Percentiles rank a stretch among this genome's conserved stretches.
phyloP scores from a whole-genome alignment of 23 tunicate species.

The Trididemnum nubilum region DNA sequence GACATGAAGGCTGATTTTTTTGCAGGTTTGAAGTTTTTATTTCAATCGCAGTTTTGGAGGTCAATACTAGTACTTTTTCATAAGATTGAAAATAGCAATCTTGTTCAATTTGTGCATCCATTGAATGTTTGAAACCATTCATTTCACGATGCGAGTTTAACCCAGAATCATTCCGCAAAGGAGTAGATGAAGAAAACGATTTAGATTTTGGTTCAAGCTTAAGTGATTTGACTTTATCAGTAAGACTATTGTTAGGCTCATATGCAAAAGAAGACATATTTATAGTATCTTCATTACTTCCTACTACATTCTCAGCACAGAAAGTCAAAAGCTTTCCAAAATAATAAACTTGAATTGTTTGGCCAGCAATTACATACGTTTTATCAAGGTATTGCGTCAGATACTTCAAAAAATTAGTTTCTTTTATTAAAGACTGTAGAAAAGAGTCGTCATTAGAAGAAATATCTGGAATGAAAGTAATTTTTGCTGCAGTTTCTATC shows the following conservation, averaged over 20 bases:
- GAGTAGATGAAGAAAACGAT: slow-evolving; percentile 22
- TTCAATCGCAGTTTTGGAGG: slow-evolving; percentile 26
- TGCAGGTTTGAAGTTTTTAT: not conserved
- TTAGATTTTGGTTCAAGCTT: not conserved
- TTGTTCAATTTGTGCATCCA: not conserved
- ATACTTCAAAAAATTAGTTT: slow-evolving; percentile 1
- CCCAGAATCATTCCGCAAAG: slow-evolving; percentile 9
- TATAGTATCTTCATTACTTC: not conserved
- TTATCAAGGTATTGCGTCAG: slow-evolving; percentile 12
- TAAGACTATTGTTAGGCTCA: not conserved
- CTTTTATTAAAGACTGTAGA: not conserved
- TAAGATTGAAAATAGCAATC: not conserved
- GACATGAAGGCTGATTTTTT: not conserved
- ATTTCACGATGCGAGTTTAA: not conserved
- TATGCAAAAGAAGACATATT: not conserved
- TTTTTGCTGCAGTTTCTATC: not conserved
- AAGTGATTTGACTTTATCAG: not conserved
- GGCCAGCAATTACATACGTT: slow-evolving; percentile 45
- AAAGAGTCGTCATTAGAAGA: not conserved
- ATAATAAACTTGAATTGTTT: slow-evolving; percentile 26
- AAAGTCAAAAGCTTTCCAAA: slow-evolving; percentile 61
- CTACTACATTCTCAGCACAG: not conserved
- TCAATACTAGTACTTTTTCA: slow-evolving; percentile 21
- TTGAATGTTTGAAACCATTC: not conserved
- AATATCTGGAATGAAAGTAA: not conserved